These are phyloP conservation scores for Brachionus rotundiformis DNA, from an alignment of 1,140 invertebrate species.

Conservation along the genomic window DNA sequence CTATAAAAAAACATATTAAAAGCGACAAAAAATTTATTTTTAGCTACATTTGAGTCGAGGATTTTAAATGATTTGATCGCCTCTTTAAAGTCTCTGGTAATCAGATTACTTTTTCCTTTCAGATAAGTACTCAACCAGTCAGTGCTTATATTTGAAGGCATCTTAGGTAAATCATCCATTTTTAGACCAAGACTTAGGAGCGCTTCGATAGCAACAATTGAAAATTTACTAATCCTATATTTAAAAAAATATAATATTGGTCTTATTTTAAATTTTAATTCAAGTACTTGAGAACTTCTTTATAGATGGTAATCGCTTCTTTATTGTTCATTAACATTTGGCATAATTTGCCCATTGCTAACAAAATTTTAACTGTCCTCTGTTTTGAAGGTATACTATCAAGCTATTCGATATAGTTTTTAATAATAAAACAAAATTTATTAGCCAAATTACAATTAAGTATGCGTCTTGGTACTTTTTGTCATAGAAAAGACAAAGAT, in stretches of 20 bases:
- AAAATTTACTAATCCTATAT: slow-evolving; percentile 30
- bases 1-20: not conserved
- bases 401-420: not conserved
- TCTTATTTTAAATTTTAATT: not conserved
- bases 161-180: slow-evolving; percentile 34
- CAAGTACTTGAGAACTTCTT: slow-evolving; percentile 46
- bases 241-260: not conserved
- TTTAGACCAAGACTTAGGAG: slow-evolving; percentile 32
- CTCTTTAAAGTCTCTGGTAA: slow-evolving; percentile 39
- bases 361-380: slow-evolving; percentile 5
- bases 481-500: slow-evolving; percentile 40
- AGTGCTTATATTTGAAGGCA: slow-evolving; percentile 19
- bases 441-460: not conserved
- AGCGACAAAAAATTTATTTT: not conserved
- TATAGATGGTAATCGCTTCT: slow-evolving; percentile 41
- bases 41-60: slow-evolving; percentile 15
- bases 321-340: slow-evolving; percentile 36
- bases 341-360: slow-evolving; percentile 42
- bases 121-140: slow-evolving; percentile 39
- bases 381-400: slow-evolving; percentile 51
- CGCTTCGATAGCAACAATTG: slow-evolving; percentile 38
- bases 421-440: not conserved
- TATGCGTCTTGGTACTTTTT: slow-evolving; percentile 46
- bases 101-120: slow-evolving; percentile 33
- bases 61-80: slow-evolving; percentile 44